Conservation (phyloP, 2,888 invertebrate species). For the Dermolepida albohirtum region DNA sequence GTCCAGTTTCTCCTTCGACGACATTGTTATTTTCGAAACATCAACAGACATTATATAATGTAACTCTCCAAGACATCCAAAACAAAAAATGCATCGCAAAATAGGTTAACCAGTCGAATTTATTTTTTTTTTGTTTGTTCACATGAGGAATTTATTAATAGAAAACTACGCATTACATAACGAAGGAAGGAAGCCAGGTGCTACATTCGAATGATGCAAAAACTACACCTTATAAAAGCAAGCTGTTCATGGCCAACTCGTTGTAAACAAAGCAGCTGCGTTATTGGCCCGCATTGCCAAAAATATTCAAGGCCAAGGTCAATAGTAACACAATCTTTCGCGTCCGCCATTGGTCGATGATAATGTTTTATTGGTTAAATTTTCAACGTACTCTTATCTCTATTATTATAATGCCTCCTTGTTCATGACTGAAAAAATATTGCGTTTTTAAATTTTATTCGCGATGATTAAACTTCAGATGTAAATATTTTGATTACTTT, state of each 20-base stretch:
- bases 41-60: neutral
- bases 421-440: conserved; percentile 14
- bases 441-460: conserved; percentile 25
- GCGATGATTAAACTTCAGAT: conserved; percentile 28
- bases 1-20: too few species aligned
- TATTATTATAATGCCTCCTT: conserved; percentile 22
- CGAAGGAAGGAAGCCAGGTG: conserved; percentile 48
- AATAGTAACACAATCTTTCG: conserved; percentile 46
- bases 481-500: conserved; percentile 34
- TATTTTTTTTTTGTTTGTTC: conserved; percentile 5
- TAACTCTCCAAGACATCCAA: conserved; percentile 14
- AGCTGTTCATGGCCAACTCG: conserved; percentile 41
- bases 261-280: conserved; percentile 48
- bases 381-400: conserved; percentile 34
- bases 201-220: conserved; percentile 39
- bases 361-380: conserved; percentile 38
- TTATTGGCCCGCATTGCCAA: conserved; percentile 48
- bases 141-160: conserved; percentile 29
- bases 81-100: conserved; percentile 10
- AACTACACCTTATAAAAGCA: conserved; percentile 40
- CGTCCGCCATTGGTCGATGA: conserved; percentile 40
- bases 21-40: neutral
- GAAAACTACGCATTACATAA: conserved; percentile 42
- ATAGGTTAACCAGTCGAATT: conserved; percentile 23
- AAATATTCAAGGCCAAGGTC: conserved; percentile 51